A percentile compares a stretch with the other conserved stretches of the same genome.
phyloP scores from a whole-genome alignment of 2,888 invertebrate genomes.

The Troides oblongomaculatus region DNA sequence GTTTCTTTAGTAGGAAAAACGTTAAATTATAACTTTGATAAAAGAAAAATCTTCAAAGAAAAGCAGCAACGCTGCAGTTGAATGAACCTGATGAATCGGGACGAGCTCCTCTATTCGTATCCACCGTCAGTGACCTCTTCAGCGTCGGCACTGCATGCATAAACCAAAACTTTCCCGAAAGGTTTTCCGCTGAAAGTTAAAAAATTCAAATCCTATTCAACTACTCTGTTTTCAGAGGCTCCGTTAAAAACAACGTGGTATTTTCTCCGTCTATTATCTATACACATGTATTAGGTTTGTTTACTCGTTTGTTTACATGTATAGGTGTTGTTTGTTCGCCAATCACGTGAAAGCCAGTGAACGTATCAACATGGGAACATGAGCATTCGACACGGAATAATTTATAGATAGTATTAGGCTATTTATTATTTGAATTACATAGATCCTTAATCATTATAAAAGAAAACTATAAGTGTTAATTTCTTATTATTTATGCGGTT shows the following conservation, averaged over 20 bases:
- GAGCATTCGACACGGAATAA: too few species aligned
- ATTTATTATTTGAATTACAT: too few species aligned
- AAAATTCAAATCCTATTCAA: conserved; percentile 14
- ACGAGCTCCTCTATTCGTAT: not conserved
- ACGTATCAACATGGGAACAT: too few species aligned
- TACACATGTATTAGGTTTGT: too few species aligned
- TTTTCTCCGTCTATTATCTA: not conserved
- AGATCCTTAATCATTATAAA: too few species aligned
- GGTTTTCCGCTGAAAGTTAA: conserved; percentile 5
- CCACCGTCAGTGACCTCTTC: not conserved
- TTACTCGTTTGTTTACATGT: too few species aligned
- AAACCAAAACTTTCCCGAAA: conserved; percentile 17
- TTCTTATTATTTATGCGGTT: too few species aligned
- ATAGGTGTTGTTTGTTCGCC: too few species aligned
- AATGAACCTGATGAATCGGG: not conserved
- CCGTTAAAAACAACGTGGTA: not conserved
- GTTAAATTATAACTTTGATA: not conserved
- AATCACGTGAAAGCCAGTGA: too few species aligned
- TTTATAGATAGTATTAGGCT: too few species aligned
- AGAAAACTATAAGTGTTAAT: too few species aligned
- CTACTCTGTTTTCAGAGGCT: conserved; percentile 5
- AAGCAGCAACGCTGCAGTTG: not conserved
- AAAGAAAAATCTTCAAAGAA: not conserved
- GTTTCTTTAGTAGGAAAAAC: not conserved
- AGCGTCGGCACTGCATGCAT: not conserved